Evolutionary conservation across 2,888 invertebrate genomes (phyloP), one percentile per base, ranked within the genome.

Genomic region (Heliothis peltigera): DNA sequence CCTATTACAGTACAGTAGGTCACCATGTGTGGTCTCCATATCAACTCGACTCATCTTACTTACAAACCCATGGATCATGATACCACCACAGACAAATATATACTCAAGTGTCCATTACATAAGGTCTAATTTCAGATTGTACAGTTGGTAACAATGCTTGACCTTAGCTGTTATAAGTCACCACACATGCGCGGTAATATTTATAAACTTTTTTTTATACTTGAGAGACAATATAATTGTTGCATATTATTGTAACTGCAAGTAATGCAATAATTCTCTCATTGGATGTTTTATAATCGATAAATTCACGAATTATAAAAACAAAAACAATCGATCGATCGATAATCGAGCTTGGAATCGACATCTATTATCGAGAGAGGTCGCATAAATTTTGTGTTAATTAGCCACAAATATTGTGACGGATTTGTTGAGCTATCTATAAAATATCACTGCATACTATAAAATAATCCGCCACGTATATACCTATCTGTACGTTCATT

Each of bases 141-240:
- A n/a, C 1, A n/a, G 7, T 32, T 6, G 18, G 12, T 35, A 49
- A 51, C 64, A 65, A 64, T 76, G 54, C 22, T 8, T 54, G 55
- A 67, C 77, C 59, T 66, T 44, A 25, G 18, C 47, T 42, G 64
- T 60, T 42, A 21, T 59, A 49, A 63, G 64, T 48, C 51, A 51
- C 54, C 25, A 62, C 15, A 56, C 56, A 49, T 55, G 21, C 51
- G 39, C 35, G 19, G 35, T 64, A 22, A 42, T 78, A 69, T 77
- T 77, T 79, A 76, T 77, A 77, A 63, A 69, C 44, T 53, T 58
- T 62, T 22, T 42, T 51, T 35, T 63, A 44, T 58, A 8, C 61
- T 54, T 47, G 52, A 18, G 6, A 47, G 42, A 52, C 8, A 10
- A 22, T 19, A 17, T 44, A 18, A 21, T 44, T 44, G 15, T 28